These are phyloP conservation scores for Melopsittacus undulatus DNA, from an alignment of 2,797 vertebrate genomes.

Conservation along the genomic window DNA sequence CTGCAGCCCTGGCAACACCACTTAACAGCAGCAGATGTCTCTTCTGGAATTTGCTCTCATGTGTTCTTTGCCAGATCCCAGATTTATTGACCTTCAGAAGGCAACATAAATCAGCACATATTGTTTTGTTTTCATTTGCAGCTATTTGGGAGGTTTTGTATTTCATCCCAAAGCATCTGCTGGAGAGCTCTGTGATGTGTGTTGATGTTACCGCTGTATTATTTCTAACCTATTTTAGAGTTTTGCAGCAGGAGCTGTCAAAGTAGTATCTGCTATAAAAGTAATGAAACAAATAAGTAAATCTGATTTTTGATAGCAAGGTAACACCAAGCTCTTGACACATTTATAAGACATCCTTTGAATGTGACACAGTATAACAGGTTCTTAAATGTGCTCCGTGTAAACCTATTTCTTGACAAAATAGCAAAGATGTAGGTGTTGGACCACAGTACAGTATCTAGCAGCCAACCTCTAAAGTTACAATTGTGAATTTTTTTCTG, in stretches of 20 bases:
- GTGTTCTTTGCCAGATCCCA: not conserved
- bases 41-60: not conserved
- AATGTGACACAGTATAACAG: not conserved
- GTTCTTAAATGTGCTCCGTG: not conserved
- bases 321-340: not conserved
- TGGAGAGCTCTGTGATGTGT: not conserved
- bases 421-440: not conserved
- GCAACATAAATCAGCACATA: slow-evolving; percentile 9
- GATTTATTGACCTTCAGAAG: not conserved
- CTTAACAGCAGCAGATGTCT: not conserved
- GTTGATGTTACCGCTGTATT: not conserved
- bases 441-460: not conserved
- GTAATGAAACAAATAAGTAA: not conserved
- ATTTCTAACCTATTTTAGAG: not conserved
- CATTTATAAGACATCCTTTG: not conserved
- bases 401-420: not conserved
- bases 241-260: not conserved
- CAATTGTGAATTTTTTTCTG: not conserved
- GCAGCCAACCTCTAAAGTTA: not conserved
- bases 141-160: slow-evolving; percentile 5
- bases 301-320: not conserved
- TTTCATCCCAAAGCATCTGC: slow-evolving; percentile 16
- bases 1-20: not conserved
- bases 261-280: not conserved
- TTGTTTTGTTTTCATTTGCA: slow-evolving; percentile 18